Evolutionary conservation across 2,113 vertebrate species (phyloP), one percentile per base, ranked within the genome.

Genomic region (Microtus richardsoni): DNA sequence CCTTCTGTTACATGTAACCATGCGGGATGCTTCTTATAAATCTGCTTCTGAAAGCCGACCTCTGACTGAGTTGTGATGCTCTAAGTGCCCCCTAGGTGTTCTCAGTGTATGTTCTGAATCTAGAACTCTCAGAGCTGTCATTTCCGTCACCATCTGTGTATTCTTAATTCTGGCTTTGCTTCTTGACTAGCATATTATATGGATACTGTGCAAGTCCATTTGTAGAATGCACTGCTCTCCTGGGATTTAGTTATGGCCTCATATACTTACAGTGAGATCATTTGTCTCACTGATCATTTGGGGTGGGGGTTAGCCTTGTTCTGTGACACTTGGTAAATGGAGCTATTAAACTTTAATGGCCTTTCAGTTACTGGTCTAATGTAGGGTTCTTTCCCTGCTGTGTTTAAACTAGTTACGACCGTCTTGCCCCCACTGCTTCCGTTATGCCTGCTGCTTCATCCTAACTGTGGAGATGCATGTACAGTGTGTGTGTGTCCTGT

Each of bases 321-420:
- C 71, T 88, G 0, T 92, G 49, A 77, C 66, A 33, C 24, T 54
- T 88, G 90, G 52, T 93, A 91, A 95, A 54, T 92, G 91, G 88
- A 91, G 98, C 97, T 94, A 98, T 98, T 98, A 97, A 7, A 14
- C 83, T 94, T 97, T 97, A 94, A 97, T 97, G 93, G 91, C 96
- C 96, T 95, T 98, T 96, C 79, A 91, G 58, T 97, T 95, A 85
- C 1, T 93, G 88, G 79, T 82, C 86, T 95, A 49, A 73, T 88
- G 66, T 73, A 36, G 85, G 24, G 12, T 52, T 93, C 58, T 93
- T 92, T 71, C 41, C 44, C 49, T 94, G 64, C 64, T 89, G 2
- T 80, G 70, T 88, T 95, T 91, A 30, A 88, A n/a, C 83, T 66
- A 80, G 88, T 85, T 80, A 28, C 21, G 33, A 2, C 68, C 66